Evolutionary conservation across 2,797 vertebrate species (phyloP), one percentile per base, ranked within the genome.

Genomic region (Pogoniulus pusillus): DNA sequence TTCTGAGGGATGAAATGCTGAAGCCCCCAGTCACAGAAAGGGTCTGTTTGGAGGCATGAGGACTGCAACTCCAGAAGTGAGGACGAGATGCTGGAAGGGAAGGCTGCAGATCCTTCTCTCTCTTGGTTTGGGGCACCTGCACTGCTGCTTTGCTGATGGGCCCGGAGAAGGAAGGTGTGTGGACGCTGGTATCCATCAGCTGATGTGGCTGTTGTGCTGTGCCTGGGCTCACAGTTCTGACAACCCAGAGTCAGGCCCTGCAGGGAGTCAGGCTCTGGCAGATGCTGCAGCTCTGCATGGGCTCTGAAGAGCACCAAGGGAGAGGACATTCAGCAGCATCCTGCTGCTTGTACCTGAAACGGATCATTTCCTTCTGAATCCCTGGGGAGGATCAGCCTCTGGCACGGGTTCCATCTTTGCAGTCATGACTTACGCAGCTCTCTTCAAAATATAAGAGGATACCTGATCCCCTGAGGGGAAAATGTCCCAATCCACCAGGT

Each of bases 361-460:
- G 55, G 51, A 59, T 71, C 7, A 0, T 47, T 91, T 47, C 63
- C 30, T 69, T 58, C 5, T 12, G 15, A 81, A 71, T 14, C 59
- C 66, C 89, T 71, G n/a, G 0, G 0, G 65, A 63, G 22, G 1
- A 85, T 32, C 34, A 73, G 74, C 37, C 63, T 89, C 77, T 75
- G 16, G 83, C 83, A 90, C 0, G 0, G 16, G 83, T 73, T 94
- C 84, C 35, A 64, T 70, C 80, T 85, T 79, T 66, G 27, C 68
- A 57, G 49, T 63, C 80, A 22, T 14, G 39, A 82, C 60, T 72
- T 94, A 62, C 9, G 47, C 69, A 91, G 86, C 49, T 85, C 90
- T 93, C 87, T 69, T 89, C 45, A 89, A 93, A 94, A 72, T 77
- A 58, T 92, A 86, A 94, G 72, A 60, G 80, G 70, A 53, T 76